These are phyloP conservation scores for Theocolax elegans DNA, from an alignment of 1,140 invertebrate genomes.

Conservation along the genomic window DNA sequence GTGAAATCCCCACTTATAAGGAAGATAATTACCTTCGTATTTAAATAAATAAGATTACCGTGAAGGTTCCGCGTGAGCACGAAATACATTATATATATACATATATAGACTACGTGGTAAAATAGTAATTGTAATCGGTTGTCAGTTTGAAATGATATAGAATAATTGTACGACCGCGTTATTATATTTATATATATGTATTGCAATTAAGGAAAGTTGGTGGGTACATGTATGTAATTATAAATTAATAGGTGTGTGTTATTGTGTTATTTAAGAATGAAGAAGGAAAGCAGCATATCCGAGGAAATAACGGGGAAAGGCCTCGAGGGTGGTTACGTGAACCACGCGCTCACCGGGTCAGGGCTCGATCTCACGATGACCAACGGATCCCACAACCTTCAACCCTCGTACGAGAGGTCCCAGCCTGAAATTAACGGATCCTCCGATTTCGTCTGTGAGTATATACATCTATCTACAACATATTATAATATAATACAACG, in stretches of 20 bases:
- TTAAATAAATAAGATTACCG: too few relatives aligned
- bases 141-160: too few relatives aligned
- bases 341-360: constrained; percentile 59
- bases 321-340: constrained; percentile 57
- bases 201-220: neutral
- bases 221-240: neutral
- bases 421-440: constrained; percentile 62
- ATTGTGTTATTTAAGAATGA: constrained; percentile 49
- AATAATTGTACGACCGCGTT: too few relatives aligned
- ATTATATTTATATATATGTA: too few relatives aligned
- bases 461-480: neutral
- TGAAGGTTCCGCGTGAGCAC: too few relatives aligned
- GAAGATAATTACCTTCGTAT: too few relatives aligned
- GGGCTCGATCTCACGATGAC: constrained; percentile 44
- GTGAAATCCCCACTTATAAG: too few relatives aligned
- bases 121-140: too few relatives aligned
- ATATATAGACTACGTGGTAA: too few relatives aligned
- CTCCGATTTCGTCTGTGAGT: constrained; percentile 67
- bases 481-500: too few relatives aligned
- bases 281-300: constrained; percentile 40
- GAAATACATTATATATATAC: too few relatives aligned
- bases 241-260: neutral
- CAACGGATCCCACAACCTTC: constrained; percentile 43
- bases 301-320: constrained; percentile 40
- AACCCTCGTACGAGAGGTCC: constrained; percentile 43